phyloP scores from a whole-genome alignment of 2,113 vertebrate species.

The Poecilia latipinna region DNA sequence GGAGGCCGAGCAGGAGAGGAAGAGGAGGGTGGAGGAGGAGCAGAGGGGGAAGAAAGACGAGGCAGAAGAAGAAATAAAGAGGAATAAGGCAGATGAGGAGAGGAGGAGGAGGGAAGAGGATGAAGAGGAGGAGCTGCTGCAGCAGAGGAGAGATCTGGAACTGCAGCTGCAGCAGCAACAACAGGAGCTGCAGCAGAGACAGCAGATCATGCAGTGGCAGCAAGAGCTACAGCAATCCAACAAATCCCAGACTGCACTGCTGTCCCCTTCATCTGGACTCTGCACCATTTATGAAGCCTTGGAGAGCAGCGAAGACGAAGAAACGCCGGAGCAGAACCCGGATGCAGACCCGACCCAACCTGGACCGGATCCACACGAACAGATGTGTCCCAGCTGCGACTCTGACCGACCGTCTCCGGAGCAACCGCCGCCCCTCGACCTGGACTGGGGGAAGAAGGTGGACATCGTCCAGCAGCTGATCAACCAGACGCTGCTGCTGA shows the following conservation, averaged over 20 bases:
- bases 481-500: constrained; percentile 85
- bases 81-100: constrained; percentile 47
- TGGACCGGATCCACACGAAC: neutral
- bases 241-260: constrained; percentile 40
- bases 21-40: constrained; percentile 55
- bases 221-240: constrained; percentile 67
- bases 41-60: constrained; percentile 57
- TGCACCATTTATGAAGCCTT: constrained; percentile 81
- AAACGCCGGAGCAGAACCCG: constrained; percentile 1
- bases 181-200: constrained; percentile 73
- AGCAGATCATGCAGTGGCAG: constrained; percentile 77
- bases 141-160: constrained; percentile 61
- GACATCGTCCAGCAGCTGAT: constrained; percentile 90
- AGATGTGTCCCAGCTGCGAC: neutral
- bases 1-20: constrained; percentile 67
- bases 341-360: neutral
- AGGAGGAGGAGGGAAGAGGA: neutral
- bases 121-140: constrained; percentile 42
- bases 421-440: constrained; percentile 66
- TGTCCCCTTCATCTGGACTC: constrained; percentile 76
- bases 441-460: constrained; percentile 81
- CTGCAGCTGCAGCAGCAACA: constrained; percentile 73
- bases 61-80: constrained; percentile 58
- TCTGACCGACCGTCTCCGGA: constrained; percentile 43
- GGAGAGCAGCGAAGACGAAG: constrained; percentile 72